Evolutionary conservation across 2,113 vertebrate genomes (phyloP).

Genomic region (Junco hyemalis): DNA sequence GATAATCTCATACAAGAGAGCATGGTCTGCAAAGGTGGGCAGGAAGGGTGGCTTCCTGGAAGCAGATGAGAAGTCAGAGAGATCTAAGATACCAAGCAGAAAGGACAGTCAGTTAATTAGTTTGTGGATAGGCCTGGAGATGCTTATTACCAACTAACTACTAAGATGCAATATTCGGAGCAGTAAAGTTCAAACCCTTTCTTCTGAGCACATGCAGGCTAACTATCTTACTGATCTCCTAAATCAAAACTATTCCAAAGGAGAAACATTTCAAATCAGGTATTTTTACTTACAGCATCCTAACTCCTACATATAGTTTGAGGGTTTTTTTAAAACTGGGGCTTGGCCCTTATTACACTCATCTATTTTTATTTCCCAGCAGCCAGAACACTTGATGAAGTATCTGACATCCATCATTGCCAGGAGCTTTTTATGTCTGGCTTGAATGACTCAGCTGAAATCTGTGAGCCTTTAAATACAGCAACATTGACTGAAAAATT

Average conservation of each 20-base stretch:
- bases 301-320: neutral
- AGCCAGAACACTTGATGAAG: neutral
- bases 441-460: neutral
- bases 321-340: neutral
- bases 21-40: neutral
- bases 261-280: neutral
- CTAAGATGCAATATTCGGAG: neutral
- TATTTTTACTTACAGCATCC: neutral
- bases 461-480: neutral
- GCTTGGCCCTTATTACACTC: neutral
- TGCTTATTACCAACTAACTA: neutral
- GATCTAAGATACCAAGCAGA: neutral
- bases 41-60: neutral
- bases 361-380: neutral
- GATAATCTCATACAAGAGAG: neutral
- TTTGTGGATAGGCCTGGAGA: neutral
- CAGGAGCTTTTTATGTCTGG: neutral
- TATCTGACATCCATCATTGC: neutral
- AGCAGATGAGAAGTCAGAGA: neutral
- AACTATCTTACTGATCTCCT: neutral
- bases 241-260: neutral
- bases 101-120: neutral
- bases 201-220: neutral
- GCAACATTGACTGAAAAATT: neutral
- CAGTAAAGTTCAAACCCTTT: neutral